phyloP scores from a whole-genome alignment of 2,888 invertebrate genomes.

The Drosophila rubida region DNA sequence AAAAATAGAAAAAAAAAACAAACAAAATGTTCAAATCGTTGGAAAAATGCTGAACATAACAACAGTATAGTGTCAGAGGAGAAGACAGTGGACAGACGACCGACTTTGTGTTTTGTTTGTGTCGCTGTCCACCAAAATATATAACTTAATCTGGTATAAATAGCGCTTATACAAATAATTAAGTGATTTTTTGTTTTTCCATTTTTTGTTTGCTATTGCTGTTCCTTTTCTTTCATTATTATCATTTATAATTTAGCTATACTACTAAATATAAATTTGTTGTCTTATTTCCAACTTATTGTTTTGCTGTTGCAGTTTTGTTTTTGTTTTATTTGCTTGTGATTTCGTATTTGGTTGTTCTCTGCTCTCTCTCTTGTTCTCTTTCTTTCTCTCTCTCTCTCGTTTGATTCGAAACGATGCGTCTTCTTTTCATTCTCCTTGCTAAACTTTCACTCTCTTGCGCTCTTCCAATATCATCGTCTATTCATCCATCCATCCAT shows the following conservation, averaged over 20 bases:
- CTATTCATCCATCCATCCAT: slow-evolving; percentile 12
- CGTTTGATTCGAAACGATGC: slow-evolving; percentile 24
- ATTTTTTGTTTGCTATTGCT: slow-evolving; percentile 51
- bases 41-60: slow-evolving; percentile 15
- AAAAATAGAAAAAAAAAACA: slow-evolving; percentile 4
- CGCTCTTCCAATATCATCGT: slow-evolving; percentile 25
- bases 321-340: slow-evolving; percentile 41
- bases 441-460: slow-evolving; percentile 11
- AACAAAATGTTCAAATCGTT: background rate
- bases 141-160: slow-evolving; percentile 61
- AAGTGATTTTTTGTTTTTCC: slow-evolving; percentile 53
- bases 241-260: slow-evolving; percentile 55
- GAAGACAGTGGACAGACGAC: background rate
- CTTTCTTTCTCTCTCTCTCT: slow-evolving; percentile 18
- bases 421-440: slow-evolving; percentile 21
- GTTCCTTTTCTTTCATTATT: slow-evolving; percentile 26
- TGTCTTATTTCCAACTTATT: slow-evolving; percentile 73
- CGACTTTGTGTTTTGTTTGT: slow-evolving; percentile 13
- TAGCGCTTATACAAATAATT: slow-evolving; percentile 68
- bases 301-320: slow-evolving; percentile 67
- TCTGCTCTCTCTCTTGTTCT: slow-evolving; percentile 3
- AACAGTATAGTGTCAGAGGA: slow-evolving; percentile 1
- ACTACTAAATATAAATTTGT: slow-evolving; percentile 65
- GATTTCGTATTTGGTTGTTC: slow-evolving; percentile 65
- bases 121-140: slow-evolving; percentile 35